phyloP scores from a whole-genome alignment of 1,140 invertebrate species.

The Meteorus sp. region DNA sequence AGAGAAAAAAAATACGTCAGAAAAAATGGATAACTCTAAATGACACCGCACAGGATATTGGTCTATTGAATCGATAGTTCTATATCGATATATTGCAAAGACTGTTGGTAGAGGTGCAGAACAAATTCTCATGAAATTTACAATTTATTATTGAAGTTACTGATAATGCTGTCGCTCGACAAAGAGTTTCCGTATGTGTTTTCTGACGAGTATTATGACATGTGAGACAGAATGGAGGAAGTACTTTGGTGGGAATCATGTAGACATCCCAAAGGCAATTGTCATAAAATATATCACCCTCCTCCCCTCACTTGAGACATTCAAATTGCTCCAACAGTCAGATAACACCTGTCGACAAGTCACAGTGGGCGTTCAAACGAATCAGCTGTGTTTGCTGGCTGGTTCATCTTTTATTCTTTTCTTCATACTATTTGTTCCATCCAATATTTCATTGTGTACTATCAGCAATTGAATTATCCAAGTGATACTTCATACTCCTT shows the following conservation, averaged over 20 bases:
- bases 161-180: too few species aligned
- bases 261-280: neutral
- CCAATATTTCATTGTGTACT: too few species aligned
- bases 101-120: too few species aligned
- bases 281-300: neutral
- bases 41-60: neutral
- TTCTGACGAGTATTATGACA: conserved; percentile 1
- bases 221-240: neutral
- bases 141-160: neutral
- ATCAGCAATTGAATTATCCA: too few species aligned
- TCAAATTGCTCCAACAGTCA: conserved; percentile 28
- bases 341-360: conserved; percentile 46
- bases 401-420: too few species aligned
- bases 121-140: neutral
- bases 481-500: too few species aligned
- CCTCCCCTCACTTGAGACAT: neutral
- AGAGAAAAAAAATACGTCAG: neutral
- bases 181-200: too few species aligned
- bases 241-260: neutral
- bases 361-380: conserved; percentile 29
- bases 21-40: neutral
- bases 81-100: too few species aligned
- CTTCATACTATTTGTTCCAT: too few species aligned
- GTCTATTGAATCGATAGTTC: neutral
- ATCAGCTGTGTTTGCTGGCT: too few species aligned